phyloP scores from a whole-genome alignment of 2,888 invertebrate genomes.

The Antheraea assamensis region DNA sequence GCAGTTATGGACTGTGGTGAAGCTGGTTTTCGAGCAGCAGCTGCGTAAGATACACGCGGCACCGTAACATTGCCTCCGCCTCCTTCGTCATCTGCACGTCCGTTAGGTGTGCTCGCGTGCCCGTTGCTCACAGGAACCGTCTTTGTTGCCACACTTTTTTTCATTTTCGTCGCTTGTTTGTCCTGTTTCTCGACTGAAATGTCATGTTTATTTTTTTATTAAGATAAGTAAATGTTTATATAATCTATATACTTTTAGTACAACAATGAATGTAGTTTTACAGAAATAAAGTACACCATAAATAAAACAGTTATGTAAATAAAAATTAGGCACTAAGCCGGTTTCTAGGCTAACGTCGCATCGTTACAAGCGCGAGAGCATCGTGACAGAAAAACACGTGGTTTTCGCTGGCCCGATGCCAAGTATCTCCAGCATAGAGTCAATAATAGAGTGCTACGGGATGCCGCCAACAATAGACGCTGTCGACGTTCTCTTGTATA shows the following conservation, averaged over 20 bases:
- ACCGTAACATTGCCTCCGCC: slow-evolving; percentile 55
- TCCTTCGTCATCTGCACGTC: slow-evolving; percentile 73
- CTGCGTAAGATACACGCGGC: slow-evolving; percentile 72
- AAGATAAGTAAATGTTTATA: background rate
- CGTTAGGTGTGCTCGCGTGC: slow-evolving; percentile 70
- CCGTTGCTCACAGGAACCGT: slow-evolving; percentile 67
- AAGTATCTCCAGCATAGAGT: slow-evolving; percentile 81
- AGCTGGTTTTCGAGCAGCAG: slow-evolving; percentile 70
- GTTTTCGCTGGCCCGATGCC: slow-evolving; percentile 74
- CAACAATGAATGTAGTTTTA: background rate
- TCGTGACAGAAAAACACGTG: slow-evolving; percentile 76
- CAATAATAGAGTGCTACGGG: slow-evolving; percentile 81
- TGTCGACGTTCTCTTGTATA: slow-evolving; percentile 37
- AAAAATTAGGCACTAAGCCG: slow-evolving; percentile 35
- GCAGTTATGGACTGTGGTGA: slow-evolving; percentile 66
- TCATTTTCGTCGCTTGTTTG: slow-evolving; percentile 67
- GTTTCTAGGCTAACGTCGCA: slow-evolving; percentile 43
- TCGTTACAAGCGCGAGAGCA: slow-evolving; percentile 44
- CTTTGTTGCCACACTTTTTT: slow-evolving; percentile 63
- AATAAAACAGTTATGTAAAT: slow-evolving; percentile 23
- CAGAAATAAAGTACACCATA: background rate
- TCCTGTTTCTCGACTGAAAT: slow-evolving; percentile 69
- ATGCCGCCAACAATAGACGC: slow-evolving; percentile 82
- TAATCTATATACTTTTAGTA: background rate
- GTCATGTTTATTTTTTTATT: slow-evolving; percentile 28